These are phyloP conservation scores for Sipha flava DNA, from an alignment of 1,140 invertebrate species.

Conservation along the genomic window DNA sequence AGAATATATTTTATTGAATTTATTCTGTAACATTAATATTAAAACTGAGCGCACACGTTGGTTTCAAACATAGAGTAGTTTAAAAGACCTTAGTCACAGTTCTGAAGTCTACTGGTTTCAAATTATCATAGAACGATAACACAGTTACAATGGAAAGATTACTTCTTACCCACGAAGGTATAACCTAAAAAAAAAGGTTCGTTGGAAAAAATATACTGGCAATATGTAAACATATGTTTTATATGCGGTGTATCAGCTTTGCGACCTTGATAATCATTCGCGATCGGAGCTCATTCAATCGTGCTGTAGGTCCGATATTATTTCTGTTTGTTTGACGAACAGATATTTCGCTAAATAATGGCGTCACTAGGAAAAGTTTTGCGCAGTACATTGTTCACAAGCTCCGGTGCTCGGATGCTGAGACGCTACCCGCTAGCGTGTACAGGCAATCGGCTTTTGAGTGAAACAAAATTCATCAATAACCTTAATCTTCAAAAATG, in stretches of 20 bases:
- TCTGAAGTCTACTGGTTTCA: too few species aligned
- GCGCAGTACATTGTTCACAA: not conserved
- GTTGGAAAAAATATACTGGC: too few species aligned
- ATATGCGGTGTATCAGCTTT: not conserved
- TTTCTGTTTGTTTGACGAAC: not conserved
- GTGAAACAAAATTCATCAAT: not conserved
- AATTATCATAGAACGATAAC: too few species aligned
- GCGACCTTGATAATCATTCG: not conserved
- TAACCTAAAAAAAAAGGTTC: not conserved
- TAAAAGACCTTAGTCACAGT: too few species aligned
- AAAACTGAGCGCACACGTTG: too few species aligned
- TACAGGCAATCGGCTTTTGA: not conserved
- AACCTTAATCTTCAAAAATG: not conserved
- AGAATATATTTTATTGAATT: too few species aligned
- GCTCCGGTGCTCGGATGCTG: not conserved
- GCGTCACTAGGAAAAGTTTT: slow-evolving; percentile 1
- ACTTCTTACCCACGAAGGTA: too few species aligned
- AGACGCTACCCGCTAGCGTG: not conserved
- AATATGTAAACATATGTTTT: not conserved
- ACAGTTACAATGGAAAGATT: too few species aligned
- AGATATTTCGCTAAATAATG: not conserved
- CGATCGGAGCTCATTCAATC: not conserved
- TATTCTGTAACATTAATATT: too few species aligned
- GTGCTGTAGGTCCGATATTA: not conserved
- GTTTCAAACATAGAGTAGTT: too few species aligned